Percentiles rank a stretch among this genome's conserved stretches.
Conservation (phyloP, 2,113 vertebrate genomes). For the Pedionomus torquatus region DNA sequence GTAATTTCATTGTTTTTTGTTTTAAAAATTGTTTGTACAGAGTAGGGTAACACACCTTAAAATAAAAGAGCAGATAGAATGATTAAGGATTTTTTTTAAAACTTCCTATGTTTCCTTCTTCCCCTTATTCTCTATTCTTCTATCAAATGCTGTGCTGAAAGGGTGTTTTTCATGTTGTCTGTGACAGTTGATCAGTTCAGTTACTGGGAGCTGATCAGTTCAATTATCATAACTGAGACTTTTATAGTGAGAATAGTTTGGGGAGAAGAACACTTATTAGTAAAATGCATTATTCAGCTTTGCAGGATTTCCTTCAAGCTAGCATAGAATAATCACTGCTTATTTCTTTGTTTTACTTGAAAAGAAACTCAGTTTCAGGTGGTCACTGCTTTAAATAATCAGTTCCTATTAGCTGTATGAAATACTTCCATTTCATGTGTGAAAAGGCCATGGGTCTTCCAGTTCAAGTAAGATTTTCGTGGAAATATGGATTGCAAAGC, state of each 20-base stretch:
- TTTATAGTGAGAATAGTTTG: neutral
- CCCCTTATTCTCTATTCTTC: neutral
- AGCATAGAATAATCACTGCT: neutral
- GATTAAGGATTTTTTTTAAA: neutral
- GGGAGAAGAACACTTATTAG: neutral
- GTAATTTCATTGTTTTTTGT: neutral
- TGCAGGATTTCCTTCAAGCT: neutral
- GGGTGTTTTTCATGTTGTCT: neutral
- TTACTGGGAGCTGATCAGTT: neutral
- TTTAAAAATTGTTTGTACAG: neutral
- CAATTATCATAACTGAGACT: neutral
- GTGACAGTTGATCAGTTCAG: neutral
- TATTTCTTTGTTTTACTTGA: neutral
- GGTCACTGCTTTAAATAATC: neutral
- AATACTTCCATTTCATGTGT: neutral
- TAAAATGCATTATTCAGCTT: neutral
- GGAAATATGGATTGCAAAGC: neutral
- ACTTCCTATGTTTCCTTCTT: neutral
- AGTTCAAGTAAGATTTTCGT: neutral
- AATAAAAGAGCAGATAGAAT: neutral
- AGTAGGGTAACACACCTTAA: neutral
- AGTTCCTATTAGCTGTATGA: neutral
- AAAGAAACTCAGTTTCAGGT: neutral
- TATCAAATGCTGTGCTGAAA: neutral
- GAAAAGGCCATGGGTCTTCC: neutral